Percentiles rank a stretch among this genome's conserved stretches.
These are phyloP conservation scores for Cirrhinus mrigala DNA, from an alignment of 2,797 vertebrate genomes.

Conservation along the genomic window DNA sequence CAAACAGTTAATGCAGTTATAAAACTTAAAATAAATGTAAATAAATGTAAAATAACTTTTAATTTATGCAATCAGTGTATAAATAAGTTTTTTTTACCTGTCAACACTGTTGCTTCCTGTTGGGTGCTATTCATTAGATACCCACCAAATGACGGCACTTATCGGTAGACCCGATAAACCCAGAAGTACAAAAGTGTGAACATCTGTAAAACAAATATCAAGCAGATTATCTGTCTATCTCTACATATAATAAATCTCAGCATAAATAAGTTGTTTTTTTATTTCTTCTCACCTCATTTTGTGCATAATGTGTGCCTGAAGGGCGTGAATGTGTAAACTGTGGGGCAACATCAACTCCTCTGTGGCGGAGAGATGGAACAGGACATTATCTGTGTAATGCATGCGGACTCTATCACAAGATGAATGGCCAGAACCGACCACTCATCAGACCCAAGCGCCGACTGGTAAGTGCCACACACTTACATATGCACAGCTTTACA, in stretches of 20 bases:
- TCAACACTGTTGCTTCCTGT: not conserved
- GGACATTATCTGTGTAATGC: conserved; percentile 99
- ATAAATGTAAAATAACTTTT: not conserved
- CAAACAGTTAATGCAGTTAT: not conserved
- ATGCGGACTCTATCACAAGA: conserved; percentile 98
- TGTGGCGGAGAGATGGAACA: conserved; percentile 96
- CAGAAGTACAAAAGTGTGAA: not conserved
- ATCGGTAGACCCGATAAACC: not conserved
- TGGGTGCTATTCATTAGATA: not conserved
- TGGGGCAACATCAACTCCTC: conserved; percentile 94
- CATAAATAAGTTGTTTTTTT: not conserved
- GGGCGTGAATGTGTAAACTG: conserved; percentile 98
- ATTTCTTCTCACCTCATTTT: not conserved
- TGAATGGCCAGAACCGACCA: conserved; percentile 98
- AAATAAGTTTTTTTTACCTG: not conserved
- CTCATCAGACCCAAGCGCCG: conserved; percentile 97
- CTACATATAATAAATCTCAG: not conserved
- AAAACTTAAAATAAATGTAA: too few relatives aligned
- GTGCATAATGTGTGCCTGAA: conserved; percentile 75
- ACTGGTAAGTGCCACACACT: conserved; percentile 85
- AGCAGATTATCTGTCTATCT: not conserved
- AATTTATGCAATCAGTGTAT: not conserved
- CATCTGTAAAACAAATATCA: not conserved
- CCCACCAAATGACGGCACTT: not conserved
- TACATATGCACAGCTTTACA: conserved; percentile 6